Base-by-base conservation (phyloP, 2,797 vertebrate species). In the Enteromius argenteus region DNA sequence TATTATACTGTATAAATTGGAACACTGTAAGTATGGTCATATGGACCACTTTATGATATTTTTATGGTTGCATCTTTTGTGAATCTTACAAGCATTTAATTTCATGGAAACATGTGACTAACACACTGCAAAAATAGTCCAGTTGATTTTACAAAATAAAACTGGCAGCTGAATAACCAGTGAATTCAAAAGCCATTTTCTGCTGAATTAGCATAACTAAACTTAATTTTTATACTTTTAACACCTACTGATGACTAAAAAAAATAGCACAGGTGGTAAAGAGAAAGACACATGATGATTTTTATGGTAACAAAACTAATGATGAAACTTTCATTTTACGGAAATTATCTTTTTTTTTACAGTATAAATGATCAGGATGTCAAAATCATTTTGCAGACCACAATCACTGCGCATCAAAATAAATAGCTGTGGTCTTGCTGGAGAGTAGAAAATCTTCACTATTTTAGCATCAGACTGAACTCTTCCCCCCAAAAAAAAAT, bases 381-480 rank as follows among this genome's bases (percentile, higher is more conserved):
- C 53, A 30, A 68, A 56, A 66, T 68, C 13, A 44, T 32, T 46
- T 67, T 42, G 44, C 10, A 67, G 9, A 74, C 30, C 35, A 73
- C 35, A 46, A 19, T 30, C 21, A 51, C 39, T 76, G 19, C 66
- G 58, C 35, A 85, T 72, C 19, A 74, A 60, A 44, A 67, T 30
- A 53, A 53, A 42, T 10, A 66, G 14, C 69, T 68, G 49, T 56
- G 13, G 8, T 56, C 11, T 15, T 37, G 17, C 49, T n/a, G 42
- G 14, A 39, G 2, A 77, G 42, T 62, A 62, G n/a, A 46, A 9
- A 79, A 64, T 78, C 42, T 27, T 64, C 19, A 60, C 17, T 35
- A 68, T 80, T 81, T 58, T 71, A 42, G 53, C 62, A 77, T 60
- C 27, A 35, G 76, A 27, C 68, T 42, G 73, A 49, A 74, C 39